Conservation (phyloP, 2,888 invertebrate species). For the Nesidiocoris tenuis region DNA sequence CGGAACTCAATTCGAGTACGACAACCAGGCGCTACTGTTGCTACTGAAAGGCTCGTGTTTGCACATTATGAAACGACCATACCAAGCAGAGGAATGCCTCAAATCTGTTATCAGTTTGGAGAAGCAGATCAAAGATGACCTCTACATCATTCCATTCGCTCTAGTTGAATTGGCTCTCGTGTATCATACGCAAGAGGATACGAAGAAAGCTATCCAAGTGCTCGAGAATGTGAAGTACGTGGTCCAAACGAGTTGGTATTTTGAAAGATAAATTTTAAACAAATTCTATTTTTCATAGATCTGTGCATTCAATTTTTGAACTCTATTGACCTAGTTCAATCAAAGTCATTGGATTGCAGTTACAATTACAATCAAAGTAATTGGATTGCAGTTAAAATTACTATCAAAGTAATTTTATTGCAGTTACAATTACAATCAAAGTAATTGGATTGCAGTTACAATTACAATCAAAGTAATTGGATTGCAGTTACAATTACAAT, state of each 20-base stretch:
- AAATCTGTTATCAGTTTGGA: slow-evolving; percentile 65
- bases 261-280: neutral
- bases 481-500: too few species aligned
- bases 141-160: slow-evolving; percentile 81
- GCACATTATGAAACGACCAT: slow-evolving; percentile 71
- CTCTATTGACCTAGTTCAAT: too few species aligned
- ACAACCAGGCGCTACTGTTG: slow-evolving; percentile 73
- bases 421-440: too few species aligned
- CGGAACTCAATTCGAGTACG: slow-evolving; percentile 53
- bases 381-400: too few species aligned
- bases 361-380: too few species aligned
- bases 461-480: too few species aligned
- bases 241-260: neutral
- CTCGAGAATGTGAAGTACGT: slow-evolving; percentile 81
- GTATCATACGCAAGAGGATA: slow-evolving; percentile 68
- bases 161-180: slow-evolving; percentile 82
- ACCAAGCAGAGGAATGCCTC: slow-evolving; percentile 75
- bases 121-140: slow-evolving; percentile 75
- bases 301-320: neutral
- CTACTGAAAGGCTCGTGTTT: slow-evolving; percentile 82
- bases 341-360: too few species aligned
- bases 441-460: too few species aligned
- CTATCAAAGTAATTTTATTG: too few species aligned
- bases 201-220: slow-evolving; percentile 66
- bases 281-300: neutral